Evolutionary conservation across 2,888 invertebrate genomes (phyloP).

Genomic region (Odiellus spinosus): DNA sequence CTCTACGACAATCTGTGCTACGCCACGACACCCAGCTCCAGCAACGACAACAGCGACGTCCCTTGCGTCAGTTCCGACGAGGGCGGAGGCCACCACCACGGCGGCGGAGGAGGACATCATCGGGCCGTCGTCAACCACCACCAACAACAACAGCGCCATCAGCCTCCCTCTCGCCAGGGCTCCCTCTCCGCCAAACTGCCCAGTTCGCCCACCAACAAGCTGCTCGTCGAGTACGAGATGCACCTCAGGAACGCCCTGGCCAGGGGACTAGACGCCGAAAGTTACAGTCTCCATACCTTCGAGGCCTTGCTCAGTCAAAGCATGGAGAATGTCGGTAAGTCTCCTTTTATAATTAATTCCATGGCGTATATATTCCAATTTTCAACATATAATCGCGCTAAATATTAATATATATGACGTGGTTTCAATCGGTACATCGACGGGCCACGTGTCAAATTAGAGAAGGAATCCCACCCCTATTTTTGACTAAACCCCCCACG

Average conservation of each 20-base stretch:
- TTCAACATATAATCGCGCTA: no score
- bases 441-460: no score
- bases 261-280: constrained; percentile 88
- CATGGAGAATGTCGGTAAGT: constrained; percentile 69
- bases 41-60: constrained; percentile 45
- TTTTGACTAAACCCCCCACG: no score
- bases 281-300: constrained; percentile 82
- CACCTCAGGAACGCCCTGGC: constrained; percentile 79
- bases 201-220: constrained; percentile 60
- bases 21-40: constrained; percentile 83
- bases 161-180: no score
- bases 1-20: constrained; percentile 91
- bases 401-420: no score
- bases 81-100: constrained; percentile 6
- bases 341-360: no score
- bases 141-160: neutral
- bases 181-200: constrained; percentile 36
- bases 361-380: no score
- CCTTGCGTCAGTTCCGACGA: constrained; percentile 16
- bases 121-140: neutral
- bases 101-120: no score
- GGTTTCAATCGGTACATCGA: no score
- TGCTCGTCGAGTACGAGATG: constrained; percentile 82
- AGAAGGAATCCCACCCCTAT: no score
- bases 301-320: constrained; percentile 81